A percentile compares a stretch with the other conserved stretches of the same genome.
These are phyloP conservation scores for Rhinogobius similis DNA, from an alignment of 2,113 vertebrate species.

Conservation along the genomic window DNA sequence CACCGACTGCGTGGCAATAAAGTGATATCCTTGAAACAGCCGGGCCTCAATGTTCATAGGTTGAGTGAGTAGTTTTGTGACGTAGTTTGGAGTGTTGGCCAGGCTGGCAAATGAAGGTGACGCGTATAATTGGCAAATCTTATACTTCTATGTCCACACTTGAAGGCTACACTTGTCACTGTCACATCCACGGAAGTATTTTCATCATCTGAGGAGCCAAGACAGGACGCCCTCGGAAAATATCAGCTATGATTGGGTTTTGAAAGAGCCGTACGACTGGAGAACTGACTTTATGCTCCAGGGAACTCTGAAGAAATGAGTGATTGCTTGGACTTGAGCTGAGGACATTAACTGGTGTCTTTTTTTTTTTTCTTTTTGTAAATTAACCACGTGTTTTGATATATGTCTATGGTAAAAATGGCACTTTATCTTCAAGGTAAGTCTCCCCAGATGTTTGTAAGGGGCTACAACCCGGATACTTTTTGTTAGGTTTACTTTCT, in stretches of 20 bases:
- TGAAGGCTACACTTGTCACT: not conserved
- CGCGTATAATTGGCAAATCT: not conserved
- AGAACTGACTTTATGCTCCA: not conserved
- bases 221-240: constrained; percentile 18
- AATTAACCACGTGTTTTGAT: constrained; percentile 8
- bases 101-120: constrained; percentile 17
- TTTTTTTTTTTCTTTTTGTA: constrained; percentile 5
- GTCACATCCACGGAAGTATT: not conserved
- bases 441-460: constrained; percentile 17
- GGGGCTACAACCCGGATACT: not conserved
- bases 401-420: constrained; percentile 55
- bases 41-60: constrained; percentile 17
- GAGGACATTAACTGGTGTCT: not conserved
- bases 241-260: constrained; percentile 13
- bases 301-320: constrained; percentile 30
- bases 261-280: not conserved
- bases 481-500: not conserved
- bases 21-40: constrained; percentile 16
- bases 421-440: constrained; percentile 72
- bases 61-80: constrained; percentile 51
- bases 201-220: not conserved
- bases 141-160: not conserved
- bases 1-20: not conserved
- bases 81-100: constrained; percentile 48
- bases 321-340: not conserved